A percentile compares a stretch with the other conserved stretches of the same genome.
phyloP scores from a whole-genome alignment of 2,888 invertebrate genomes.

The Horisme vitalbata region DNA sequence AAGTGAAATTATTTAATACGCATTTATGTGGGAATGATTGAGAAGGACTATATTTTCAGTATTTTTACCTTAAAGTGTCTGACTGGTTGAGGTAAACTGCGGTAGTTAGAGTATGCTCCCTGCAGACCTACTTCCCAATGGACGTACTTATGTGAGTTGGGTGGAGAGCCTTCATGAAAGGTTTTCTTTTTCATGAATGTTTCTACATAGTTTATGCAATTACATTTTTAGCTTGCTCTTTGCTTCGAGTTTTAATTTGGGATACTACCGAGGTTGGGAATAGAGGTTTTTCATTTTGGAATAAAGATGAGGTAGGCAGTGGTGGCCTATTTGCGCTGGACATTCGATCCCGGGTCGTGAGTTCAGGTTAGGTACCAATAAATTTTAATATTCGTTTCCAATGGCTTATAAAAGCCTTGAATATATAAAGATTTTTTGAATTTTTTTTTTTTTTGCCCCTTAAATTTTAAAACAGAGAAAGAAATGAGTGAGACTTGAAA shows the following conservation, averaged over 20 bases:
- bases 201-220: slow-evolving; percentile 28
- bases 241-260: slow-evolving; percentile 1
- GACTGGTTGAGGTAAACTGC: slow-evolving; percentile 1
- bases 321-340: too few species aligned
- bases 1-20: too few species aligned
- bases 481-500: slow-evolving; percentile 22
- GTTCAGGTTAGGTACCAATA: too few species aligned
- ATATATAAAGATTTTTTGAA: too few species aligned
- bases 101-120: slow-evolving; percentile 5
- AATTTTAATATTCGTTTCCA: too few species aligned
- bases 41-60: too few species aligned
- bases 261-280: background rate
- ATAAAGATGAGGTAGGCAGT: too few species aligned
- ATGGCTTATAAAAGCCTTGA: too few species aligned
- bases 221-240: slow-evolving; percentile 19
- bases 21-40: too few species aligned
- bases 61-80: background rate
- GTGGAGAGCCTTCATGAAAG: slow-evolving; percentile 19
- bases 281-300: too few species aligned
- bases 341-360: too few species aligned
- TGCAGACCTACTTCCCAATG: slow-evolving; percentile 19
- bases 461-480: slow-evolving; percentile 5
- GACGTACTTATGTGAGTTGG: slow-evolving; percentile 19
- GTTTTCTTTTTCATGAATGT: slow-evolving; percentile 25
- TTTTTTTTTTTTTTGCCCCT: too few species aligned